Evolutionary conservation across 53 echinoderm and acorn worm species (phyloP), one percentile per base, ranked within the genome.

Genomic region (Hippasteria phrygiana): DNA sequence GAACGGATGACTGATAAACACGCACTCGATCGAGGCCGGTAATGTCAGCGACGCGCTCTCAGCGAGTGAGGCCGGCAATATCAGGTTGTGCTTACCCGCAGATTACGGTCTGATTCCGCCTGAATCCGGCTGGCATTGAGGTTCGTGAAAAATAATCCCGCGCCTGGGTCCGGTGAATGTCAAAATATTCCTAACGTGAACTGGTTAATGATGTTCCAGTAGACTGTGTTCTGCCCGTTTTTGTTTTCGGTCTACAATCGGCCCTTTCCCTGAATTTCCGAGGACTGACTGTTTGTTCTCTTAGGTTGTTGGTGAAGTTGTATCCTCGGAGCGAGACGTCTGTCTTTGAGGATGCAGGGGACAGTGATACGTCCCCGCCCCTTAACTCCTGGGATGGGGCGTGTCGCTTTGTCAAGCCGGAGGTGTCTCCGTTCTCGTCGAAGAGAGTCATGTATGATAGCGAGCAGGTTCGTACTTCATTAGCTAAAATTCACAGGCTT

Each of bases 391-490:
- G 91, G 89, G 93, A 93, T 47, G 91, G 70, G 26, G 76, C 77
- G 10, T 88, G 83, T 36, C 87, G 90, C 24, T 88, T 92, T 79
- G 90, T 88, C 1, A 71, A 90, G 55, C 80, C 75, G 1, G 96
- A 96, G 74, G 87, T 90, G 53, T 96, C 96, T 2, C 96, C 96
- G 0, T 96, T 96, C 73, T 93, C 94, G 6, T 96, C 96, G 29
- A 96, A 90, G 92, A 83, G 94, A 32, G 94, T 96, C 94, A 94
- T 96, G 94, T 96, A 96, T 84, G 96, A 96, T 55, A 91, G 92
- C 40, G 96, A 96, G 63, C 92, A 96, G 96, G 96, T 95, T 18
- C 63, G 94, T n/a, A n/a, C n/a, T n/a, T 55, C 59, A 59, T 22
- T 8, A 16, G 13, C 54, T 3, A 17, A 54, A 54, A 16, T 16